These are phyloP conservation scores for Heliconius hermathena DNA, from an alignment of 1,140 invertebrate species.

Conservation along the genomic window DNA sequence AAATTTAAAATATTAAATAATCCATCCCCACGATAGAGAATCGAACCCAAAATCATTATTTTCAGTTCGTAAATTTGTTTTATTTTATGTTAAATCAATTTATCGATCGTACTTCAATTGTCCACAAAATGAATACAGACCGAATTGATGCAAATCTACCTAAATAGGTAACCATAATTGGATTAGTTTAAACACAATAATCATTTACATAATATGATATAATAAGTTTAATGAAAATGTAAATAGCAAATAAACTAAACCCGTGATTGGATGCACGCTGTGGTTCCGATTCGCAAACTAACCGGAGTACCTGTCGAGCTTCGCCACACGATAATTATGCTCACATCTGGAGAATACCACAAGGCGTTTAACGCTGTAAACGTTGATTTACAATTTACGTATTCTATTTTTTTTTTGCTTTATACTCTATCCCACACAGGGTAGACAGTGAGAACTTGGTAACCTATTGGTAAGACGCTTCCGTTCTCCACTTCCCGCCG, in stretches of 20 bases:
- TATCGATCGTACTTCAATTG: too few relatives aligned
- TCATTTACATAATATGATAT: background rate
- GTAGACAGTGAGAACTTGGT: too few relatives aligned
- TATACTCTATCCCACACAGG: rapidly evolving
- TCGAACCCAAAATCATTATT: background rate
- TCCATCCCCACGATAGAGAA: background rate
- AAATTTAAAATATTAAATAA: background rate
- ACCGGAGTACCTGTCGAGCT: background rate
- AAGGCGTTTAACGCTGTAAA: background rate
- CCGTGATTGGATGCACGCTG: conserved; percentile 4
- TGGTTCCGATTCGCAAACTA: conserved; percentile 14
- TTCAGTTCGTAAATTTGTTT: too few relatives aligned
- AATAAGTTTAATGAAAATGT: background rate
- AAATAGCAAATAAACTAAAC: conserved; percentile 8
- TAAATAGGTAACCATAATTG: too few relatives aligned
- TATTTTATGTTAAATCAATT: too few relatives aligned
- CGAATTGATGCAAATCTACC: too few relatives aligned
- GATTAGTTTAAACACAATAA: background rate
- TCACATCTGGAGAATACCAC: background rate
- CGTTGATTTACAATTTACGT: background rate
- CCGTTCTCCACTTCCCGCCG: too few relatives aligned
- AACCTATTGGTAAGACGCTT: too few relatives aligned
- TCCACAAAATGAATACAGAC: too few relatives aligned
- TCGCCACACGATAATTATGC: background rate
- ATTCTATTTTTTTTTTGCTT: too few relatives aligned